Conservation (phyloP, 2,113 vertebrate genomes). For the Cebidichthys violaceus region DNA sequence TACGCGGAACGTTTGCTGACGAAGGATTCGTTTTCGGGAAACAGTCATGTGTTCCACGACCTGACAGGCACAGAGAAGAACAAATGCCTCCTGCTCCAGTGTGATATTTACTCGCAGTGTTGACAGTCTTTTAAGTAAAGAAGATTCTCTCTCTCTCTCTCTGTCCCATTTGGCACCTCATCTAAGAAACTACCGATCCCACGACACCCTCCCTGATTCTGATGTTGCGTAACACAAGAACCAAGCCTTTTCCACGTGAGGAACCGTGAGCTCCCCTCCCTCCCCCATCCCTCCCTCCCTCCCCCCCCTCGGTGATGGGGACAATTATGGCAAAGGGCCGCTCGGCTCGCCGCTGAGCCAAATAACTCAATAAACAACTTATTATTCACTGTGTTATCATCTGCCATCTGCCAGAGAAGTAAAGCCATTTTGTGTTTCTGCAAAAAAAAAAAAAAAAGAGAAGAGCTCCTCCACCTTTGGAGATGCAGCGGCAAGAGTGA, state of each 20-base stretch:
- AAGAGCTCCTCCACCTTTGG: constrained; percentile 52
- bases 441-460: constrained; percentile 10
- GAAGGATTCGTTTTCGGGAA: neutral
- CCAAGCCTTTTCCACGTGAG: neutral
- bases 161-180: constrained; percentile 42
- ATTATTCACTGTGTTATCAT: constrained; percentile 56
- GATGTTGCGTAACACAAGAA: constrained; percentile 25
- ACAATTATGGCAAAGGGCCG: constrained; percentile 25
- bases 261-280: constrained; percentile 12
- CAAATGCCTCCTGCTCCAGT: neutral
- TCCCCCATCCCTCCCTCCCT: no score
- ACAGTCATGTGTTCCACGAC: neutral
- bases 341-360: constrained; percentile 8
- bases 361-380: constrained; percentile 59
- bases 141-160: constrained; percentile 20
- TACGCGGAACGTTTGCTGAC: neutral
- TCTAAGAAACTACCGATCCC: constrained; percentile 34
- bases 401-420: constrained; percentile 48
- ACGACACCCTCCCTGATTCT: constrained; percentile 35
- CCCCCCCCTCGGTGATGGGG: neutral
- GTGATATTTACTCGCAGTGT: constrained; percentile 14
- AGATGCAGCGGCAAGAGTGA: constrained; percentile 22
- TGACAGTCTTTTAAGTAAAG: constrained; percentile 27
- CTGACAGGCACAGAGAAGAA: constrained; percentile 12
- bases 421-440: constrained; percentile 53